Base-by-base conservation (phyloP, 2,113 vertebrate genomes). In the Erpornis zantholeuca region DNA sequence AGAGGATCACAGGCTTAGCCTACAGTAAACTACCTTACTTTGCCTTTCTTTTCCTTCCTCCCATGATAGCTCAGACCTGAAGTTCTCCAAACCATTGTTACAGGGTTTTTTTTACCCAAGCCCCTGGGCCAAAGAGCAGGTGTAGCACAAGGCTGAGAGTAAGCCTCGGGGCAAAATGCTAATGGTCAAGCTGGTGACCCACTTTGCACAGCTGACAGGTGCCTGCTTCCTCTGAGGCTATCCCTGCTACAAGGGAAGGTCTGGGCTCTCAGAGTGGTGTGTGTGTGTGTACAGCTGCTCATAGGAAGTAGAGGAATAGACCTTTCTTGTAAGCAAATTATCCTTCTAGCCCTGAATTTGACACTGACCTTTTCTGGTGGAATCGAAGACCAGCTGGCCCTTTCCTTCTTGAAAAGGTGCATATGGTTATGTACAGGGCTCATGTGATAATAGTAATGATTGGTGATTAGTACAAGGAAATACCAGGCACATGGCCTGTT, bases 381-480 rank as follows among this genome's bases (percentile, higher is more conserved):
- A 71, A 81, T 24, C 33, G 44, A 50, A 61, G 66, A 42, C 33
- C 54, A 70, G 16, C 35, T 87, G 71, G 60, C 31, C 27, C 59
- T 65, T 94, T 66, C 20, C 52, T 89, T 70, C 75, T 83, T 81
- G 82, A 23, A 75, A 82, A 64, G 13, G 16, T 44, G 38, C 23
- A 35, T 78, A 40, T 59, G 33, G 40, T 49, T 90, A 49, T 31
- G 64, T 86, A 35, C 68, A 82, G 16, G 47, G 28, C 22, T 92
- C 16, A 60, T 52, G 77, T 78, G 69, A 81, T 83, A 64, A 81
- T 78, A 84, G 57, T 86, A 93, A 95, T 75, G 65, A 56, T 18
- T 78, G 60, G 47, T 88, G 63, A 92, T 93, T 79, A 93, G 76
- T 71, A 71, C 56, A 86, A 90, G 79, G 76, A 94, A 96, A 81